Evolutionary conservation across 2,113 vertebrate species (phyloP).

Genomic region (Ageneiosus marmoratus): DNA sequence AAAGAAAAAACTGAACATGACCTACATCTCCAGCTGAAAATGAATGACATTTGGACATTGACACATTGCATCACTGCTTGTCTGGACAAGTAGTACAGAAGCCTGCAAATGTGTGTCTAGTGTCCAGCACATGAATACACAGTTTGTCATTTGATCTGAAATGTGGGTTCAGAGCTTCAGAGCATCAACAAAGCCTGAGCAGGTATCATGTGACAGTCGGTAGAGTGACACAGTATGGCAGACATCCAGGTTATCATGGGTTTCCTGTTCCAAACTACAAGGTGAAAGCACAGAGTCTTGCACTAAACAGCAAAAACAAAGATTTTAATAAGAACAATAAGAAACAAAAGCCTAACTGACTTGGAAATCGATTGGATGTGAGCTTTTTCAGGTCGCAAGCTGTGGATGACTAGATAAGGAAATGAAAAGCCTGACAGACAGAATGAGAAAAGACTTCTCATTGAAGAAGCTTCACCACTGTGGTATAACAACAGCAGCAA

Average conservation of each 20-base stretch:
- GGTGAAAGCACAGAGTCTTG: background rate
- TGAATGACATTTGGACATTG: background rate
- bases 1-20: background rate
- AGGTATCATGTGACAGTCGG: background rate
- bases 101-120: background rate
- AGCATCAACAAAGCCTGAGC: background rate
- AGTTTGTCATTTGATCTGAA: background rate
- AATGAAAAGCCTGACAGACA: background rate
- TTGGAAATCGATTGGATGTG: background rate
- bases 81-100: background rate
- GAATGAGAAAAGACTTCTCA: background rate
- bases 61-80: background rate
- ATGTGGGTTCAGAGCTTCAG: background rate
- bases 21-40: background rate
- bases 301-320: background rate
- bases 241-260: background rate
- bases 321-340: background rate
- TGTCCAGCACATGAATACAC: background rate
- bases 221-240: background rate
- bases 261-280: background rate
- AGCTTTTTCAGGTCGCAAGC: background rate
- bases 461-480: background rate
- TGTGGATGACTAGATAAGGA: background rate
- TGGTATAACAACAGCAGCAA: background rate
- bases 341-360: background rate